Conservation (phyloP, 2,113 vertebrate species). For the Lepisosteus osseus region DNA sequence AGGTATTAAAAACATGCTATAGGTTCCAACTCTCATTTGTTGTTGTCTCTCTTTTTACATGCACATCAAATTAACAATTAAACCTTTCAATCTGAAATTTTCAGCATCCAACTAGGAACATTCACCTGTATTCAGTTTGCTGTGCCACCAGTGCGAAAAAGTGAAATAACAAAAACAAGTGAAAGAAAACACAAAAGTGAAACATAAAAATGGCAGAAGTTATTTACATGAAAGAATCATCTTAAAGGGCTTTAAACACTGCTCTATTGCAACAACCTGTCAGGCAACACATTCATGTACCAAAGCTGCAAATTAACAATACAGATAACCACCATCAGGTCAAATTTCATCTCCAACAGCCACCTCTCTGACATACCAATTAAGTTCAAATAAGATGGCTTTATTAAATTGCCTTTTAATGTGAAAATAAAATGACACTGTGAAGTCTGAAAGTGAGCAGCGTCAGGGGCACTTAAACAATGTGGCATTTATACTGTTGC, state of each 20-base stretch:
- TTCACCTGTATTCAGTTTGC: no score
- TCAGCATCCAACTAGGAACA: no score
- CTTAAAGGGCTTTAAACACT: not conserved
- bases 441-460: conserved; percentile 13
- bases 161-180: no score
- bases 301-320: conserved; percentile 23
- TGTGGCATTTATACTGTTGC: conserved; percentile 37
- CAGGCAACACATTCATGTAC: not conserved
- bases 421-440: conserved; percentile 17
- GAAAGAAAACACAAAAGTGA: no score
- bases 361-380: conserved; percentile 29
- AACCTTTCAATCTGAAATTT: no score
- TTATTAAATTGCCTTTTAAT: conserved; percentile 40
- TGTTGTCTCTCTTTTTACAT: no score
- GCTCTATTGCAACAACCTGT: not conserved
- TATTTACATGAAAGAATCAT: no score
- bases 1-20: not conserved
- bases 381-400: conserved; percentile 32
- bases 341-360: conserved; percentile 23
- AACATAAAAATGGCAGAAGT: no score
- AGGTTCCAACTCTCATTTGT: no score
- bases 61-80: no score
- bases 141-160: no score
- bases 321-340: not conserved
- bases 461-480: conserved; percentile 40